Conservation (phyloP, 2,888 invertebrate genomes). For the Tetragonula carbonaria region DNA sequence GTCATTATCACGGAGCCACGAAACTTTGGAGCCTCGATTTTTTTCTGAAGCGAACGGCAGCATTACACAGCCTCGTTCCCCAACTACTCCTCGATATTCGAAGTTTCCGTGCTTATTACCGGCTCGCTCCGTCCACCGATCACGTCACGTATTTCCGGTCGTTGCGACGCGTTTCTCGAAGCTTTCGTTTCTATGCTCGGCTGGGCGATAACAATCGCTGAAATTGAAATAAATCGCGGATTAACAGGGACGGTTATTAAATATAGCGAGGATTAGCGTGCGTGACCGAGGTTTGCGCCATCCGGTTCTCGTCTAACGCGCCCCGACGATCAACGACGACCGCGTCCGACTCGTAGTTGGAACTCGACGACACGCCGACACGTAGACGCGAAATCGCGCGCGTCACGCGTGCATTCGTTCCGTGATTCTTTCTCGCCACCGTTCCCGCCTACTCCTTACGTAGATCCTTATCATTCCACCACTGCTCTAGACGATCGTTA, state of each 20-base stretch:
- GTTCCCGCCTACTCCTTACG: neutral
- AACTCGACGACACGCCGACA: constrained; percentile 46
- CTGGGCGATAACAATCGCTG: constrained; percentile 51
- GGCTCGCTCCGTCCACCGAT: neutral
- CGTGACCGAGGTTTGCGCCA: constrained; percentile 54
- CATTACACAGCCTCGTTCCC: neutral
- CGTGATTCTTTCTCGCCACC: constrained; percentile 10
- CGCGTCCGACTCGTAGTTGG: neutral
- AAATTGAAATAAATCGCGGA: constrained; percentile 74
- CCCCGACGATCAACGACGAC: constrained; percentile 22
- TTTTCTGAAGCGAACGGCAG: neutral
- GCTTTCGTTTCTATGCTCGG: neutral
- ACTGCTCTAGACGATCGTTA: constrained; percentile 34
- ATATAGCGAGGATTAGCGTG: constrained; percentile 52
- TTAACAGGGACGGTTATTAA: constrained; percentile 59
- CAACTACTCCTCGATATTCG: neutral
- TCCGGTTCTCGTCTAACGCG: constrained; percentile 26
- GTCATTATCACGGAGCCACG: constrained; percentile 69
- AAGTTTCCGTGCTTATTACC: neutral
- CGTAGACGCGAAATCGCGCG: constrained; percentile 53
- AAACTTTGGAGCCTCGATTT: constrained; percentile 54
- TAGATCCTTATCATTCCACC: constrained; percentile 20
- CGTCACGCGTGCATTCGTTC: constrained; percentile 48
- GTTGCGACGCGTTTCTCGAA: neutral
- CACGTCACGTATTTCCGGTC: neutral